These are phyloP conservation scores for Coptodon rendalli DNA, from an alignment of 2,113 vertebrate genomes.

Conservation along the genomic window DNA sequence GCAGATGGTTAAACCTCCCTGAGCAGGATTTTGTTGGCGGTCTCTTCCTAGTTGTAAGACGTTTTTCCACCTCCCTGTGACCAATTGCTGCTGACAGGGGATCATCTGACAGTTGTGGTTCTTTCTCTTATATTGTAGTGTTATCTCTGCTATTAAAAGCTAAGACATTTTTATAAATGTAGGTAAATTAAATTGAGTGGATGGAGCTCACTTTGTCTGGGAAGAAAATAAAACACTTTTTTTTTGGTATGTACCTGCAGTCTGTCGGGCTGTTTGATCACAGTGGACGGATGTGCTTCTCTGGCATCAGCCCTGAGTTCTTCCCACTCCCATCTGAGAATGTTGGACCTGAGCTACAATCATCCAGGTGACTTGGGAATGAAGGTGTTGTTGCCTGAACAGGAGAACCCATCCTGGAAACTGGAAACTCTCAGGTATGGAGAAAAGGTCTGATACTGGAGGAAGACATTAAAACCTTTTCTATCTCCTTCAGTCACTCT, in stretches of 20 bases:
- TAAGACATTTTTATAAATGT: neutral
- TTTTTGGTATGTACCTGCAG: neutral
- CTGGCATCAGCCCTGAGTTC: neutral
- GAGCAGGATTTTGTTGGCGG: neutral
- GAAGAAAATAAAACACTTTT: neutral
- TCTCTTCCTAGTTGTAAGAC: neutral
- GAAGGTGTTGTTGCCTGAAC: neutral
- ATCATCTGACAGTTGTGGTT: neutral
- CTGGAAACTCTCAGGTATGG: neutral
- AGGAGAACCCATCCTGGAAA: neutral
- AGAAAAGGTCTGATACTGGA: neutral
- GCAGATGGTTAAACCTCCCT: neutral
- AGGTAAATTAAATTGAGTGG: neutral
- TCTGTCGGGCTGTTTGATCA: neutral
- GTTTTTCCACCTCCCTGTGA: neutral
- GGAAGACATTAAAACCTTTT: neutral
- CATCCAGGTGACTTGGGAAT: neutral
- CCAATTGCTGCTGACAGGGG: neutral
- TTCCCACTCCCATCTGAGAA: neutral
- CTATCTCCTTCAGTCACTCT: too few relatives aligned
- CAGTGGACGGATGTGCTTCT: fast-evolving
- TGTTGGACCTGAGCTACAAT: neutral
- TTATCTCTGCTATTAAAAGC: neutral
- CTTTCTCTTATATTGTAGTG: neutral
- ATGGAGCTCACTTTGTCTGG: neutral